phyloP scores from a whole-genome alignment of 2,888 invertebrate genomes.

The Germaria angustata region DNA sequence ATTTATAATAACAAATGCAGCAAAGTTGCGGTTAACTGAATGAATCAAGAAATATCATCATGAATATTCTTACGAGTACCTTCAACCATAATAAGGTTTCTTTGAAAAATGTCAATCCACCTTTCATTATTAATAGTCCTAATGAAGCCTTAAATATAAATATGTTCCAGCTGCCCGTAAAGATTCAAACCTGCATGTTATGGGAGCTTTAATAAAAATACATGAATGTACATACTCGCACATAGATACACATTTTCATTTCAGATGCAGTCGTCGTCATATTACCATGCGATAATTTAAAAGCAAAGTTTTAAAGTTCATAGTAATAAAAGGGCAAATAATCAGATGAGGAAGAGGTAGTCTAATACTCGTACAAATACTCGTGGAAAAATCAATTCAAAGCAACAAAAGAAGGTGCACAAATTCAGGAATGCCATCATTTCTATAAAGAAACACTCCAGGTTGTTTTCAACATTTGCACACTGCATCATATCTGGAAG shows the following conservation, averaged over 20 bases:
- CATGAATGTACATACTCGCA: too few species aligned
- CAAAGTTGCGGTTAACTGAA: conserved; percentile 29
- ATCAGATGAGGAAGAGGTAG: too few species aligned
- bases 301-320: too few species aligned
- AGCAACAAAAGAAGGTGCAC: too few species aligned
- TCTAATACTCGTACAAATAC: too few species aligned
- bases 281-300: background rate
- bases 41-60: background rate
- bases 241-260: too few species aligned
- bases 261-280: background rate
- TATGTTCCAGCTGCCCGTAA: background rate
- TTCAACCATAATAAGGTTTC: conserved; percentile 38
- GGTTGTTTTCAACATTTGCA: too few species aligned
- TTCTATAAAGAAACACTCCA: too few species aligned
- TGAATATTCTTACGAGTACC: conserved; percentile 5
- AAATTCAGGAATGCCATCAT: too few species aligned
- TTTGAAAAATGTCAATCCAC: conserved; percentile 13
- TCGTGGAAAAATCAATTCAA: too few species aligned
- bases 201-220: background rate
- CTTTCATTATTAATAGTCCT: background rate
- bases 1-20: background rate
- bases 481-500: too few species aligned
- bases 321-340: background rate
- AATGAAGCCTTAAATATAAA: conserved; percentile 11
- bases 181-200: background rate